These are phyloP conservation scores for Brachyhypopomus occidentalis DNA, from an alignment of 2,113 vertebrate genomes.

Conservation along the genomic window DNA sequence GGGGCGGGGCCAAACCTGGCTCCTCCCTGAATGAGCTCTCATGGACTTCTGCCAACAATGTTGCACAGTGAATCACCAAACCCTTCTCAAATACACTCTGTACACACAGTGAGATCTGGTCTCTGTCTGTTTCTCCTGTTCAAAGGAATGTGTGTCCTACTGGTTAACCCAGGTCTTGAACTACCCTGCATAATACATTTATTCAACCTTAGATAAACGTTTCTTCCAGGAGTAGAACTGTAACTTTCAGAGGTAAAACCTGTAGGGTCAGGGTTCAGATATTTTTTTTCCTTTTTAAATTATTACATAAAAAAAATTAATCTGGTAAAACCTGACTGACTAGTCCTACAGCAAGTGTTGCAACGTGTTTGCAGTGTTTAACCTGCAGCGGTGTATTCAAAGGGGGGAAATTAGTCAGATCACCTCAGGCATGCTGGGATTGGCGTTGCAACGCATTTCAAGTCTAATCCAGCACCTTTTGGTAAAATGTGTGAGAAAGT, in stretches of 20 bases:
- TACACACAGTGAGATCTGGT: conserved; percentile 75
- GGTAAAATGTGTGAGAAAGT: no score
- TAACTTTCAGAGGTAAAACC: no score
- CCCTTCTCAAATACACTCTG: conserved; percentile 67
- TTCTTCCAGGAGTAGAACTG: background rate
- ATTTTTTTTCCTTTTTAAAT: background rate
- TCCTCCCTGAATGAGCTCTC: conserved; percentile 18
- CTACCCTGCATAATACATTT: background rate
- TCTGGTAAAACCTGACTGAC: conserved; percentile 16
- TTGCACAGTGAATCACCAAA: conserved; percentile 55
- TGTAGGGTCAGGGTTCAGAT: background rate
- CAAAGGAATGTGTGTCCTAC: conserved; percentile 40
- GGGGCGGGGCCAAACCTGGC: background rate
- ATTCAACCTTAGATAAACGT: background rate
- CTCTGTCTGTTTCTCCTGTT: conserved; percentile 57
- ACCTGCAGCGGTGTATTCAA: no score
- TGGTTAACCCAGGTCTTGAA: background rate
- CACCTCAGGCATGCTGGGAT: background rate
- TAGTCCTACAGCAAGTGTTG: background rate
- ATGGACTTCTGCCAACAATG: conserved; percentile 40
- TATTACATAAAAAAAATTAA: background rate
- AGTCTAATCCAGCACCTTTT: no score
- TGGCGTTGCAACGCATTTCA: no score
- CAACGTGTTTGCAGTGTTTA: conserved; percentile 1
- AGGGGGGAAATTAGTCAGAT: background rate